phyloP scores from a whole-genome alignment of 2,888 invertebrate genomes.

The Oscheius sp. region DNA sequence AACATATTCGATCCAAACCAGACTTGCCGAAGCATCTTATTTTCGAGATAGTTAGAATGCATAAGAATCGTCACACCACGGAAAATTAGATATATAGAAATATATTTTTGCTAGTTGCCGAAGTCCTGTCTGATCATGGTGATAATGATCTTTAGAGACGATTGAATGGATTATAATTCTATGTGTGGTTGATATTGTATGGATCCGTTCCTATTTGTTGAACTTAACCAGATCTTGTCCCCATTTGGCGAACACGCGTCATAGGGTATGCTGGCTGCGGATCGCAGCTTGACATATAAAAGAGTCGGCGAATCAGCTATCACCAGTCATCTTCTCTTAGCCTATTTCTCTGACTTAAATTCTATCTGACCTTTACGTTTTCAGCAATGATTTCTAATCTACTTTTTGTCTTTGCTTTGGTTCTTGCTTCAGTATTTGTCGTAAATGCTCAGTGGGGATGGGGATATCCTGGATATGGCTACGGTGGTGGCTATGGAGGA shows the following conservation, averaged over 20 bases:
- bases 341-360: background rate
- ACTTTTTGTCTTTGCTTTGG: background rate
- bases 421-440: background rate
- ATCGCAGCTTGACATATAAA: constrained; percentile 20
- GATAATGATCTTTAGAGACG: too few relatives aligned
- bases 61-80: background rate
- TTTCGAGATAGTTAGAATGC: too few relatives aligned
- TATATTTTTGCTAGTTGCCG: too few relatives aligned
- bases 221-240: constrained; percentile 16
- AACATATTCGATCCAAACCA: constrained; percentile 18
- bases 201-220: background rate
- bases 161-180: too few relatives aligned
- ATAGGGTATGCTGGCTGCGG: constrained; percentile 19
- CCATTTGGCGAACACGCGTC: constrained; percentile 19
- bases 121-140: too few relatives aligned
- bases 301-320: background rate
- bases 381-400: constrained; percentile 21
- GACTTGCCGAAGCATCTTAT: too few relatives aligned
- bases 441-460: constrained; percentile 23
- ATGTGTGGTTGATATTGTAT: too few relatives aligned
- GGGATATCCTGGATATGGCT: background rate
- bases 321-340: background rate
- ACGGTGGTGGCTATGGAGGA: background rate
- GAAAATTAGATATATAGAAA: too few relatives aligned
- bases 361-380: too few relatives aligned